Conservation (phyloP, 2,113 vertebrate genomes). For the Crotalus tigris region DNA sequence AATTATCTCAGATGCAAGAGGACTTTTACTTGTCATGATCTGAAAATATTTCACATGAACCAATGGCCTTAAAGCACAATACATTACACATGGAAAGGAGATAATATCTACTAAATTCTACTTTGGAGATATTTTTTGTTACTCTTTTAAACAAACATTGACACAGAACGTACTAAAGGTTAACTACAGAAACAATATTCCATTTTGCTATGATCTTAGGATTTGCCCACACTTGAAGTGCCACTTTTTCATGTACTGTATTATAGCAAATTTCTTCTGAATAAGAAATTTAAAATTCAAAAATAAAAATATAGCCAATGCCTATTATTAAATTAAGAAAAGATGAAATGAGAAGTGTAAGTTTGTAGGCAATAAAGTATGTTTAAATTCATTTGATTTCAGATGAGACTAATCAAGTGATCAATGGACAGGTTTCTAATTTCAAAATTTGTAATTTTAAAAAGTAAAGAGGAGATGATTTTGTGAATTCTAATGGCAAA, state of each 20-base stretch:
- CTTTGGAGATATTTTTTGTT: constrained; percentile 3
- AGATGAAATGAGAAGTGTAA: too few species aligned
- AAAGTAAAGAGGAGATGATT: neutral
- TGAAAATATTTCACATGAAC: constrained; percentile 16
- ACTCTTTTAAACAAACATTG: constrained; percentile 7
- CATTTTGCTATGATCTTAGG: constrained; percentile 13
- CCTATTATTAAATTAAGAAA: neutral
- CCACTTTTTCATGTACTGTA: neutral
- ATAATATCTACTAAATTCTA: constrained; percentile 6
- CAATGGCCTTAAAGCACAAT: neutral
- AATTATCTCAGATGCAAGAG: neutral
- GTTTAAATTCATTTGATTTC: neutral
- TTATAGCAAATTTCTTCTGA: neutral
- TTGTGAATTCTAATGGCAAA: neutral
- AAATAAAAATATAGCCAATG: neutral
- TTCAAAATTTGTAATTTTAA: neutral
- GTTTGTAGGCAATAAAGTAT: neutral
- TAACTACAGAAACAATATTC: neutral
- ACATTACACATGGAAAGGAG: neutral
- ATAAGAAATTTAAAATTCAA: neutral
- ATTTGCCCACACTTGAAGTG: constrained; percentile 58
- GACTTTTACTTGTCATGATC: neutral
- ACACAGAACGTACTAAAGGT: neutral
- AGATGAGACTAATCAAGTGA: neutral
- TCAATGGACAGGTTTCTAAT: neutral